phyloP scores from a whole-genome alignment of 1,140 invertebrate species.

The Lamellibrachia luymesi region DNA sequence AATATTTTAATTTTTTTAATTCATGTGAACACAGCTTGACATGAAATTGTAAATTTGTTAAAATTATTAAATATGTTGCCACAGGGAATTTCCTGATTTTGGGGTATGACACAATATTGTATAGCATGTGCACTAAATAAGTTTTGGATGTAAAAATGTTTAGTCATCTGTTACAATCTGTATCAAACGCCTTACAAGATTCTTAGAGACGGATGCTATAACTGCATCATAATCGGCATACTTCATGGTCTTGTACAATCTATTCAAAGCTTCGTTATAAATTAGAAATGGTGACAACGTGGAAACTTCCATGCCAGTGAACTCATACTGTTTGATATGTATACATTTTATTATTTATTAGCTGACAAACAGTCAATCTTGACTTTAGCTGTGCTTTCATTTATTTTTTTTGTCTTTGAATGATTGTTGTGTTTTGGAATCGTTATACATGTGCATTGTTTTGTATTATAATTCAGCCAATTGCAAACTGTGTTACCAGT shows the following conservation, averaged over 20 bases:
- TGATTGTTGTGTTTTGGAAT: neutral
- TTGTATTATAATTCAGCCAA: neutral
- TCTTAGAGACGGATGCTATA: neutral
- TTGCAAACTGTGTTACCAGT: neutral
- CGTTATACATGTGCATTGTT: neutral
- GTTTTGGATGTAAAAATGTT: neutral
- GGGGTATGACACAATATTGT: neutral
- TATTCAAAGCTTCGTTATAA: neutral
- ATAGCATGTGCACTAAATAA: neutral
- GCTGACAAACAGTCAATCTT: neutral
- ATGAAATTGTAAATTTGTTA: neutral
- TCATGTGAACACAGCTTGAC: neutral
- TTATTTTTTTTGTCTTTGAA: neutral
- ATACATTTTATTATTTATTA: slow-evolving; percentile 3
- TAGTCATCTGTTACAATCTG: neutral
- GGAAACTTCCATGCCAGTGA: neutral
- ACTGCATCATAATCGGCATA: neutral
- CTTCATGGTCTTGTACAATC: neutral
- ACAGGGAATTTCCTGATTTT: neutral
- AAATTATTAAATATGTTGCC: no score
- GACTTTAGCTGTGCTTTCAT: neutral
- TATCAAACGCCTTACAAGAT: neutral
- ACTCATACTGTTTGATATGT: neutral
- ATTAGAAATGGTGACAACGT: neutral
- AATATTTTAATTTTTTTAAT: neutral